Evolutionary conservation across 2,113 vertebrate genomes (phyloP), one percentile per base, ranked within the genome.

Genomic region (Aleadryas rufinucha): DNA sequence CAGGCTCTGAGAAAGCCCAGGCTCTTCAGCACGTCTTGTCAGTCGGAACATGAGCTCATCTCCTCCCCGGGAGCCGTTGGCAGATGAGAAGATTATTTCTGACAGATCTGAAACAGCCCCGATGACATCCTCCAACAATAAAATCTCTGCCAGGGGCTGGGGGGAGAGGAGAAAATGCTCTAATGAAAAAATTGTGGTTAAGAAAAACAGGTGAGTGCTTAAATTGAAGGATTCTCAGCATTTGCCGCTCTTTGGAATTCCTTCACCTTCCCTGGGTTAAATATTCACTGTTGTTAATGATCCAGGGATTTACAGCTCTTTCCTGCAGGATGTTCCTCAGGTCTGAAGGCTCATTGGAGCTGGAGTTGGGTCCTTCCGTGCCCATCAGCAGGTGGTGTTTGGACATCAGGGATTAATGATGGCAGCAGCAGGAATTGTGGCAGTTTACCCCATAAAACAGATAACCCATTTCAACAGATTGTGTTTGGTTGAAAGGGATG

Each of bases 71-170:
- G 96, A 96, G 92, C 89, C 95, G 68, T 66, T 98, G 97, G 96
- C 97, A 98, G 96, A 97, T 98, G 78, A 96, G 96, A 95, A 97
- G 96, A 98, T 98, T 96, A 95, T 84, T 97, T 95, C 91, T 98
- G 97, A 98, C 97, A 98, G 97, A 97, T 97, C 95, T 95, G 97
- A 98, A 98, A 94, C 95, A 96, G 96, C 92, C 61, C 89, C n/a
- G 45, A 49, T 97, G 96, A 96, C 95, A 97, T 82, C 57, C 92
- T 97, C 92, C 66, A 76, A 59, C 92, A 68, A 61, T 79, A 89
- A 79, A 87, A 78, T 87, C 70, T 86, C 76, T 75, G 89, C 14
- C 75, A 88, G 84, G 84, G 66, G 50, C 15, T 21, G 16, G 20
- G n/a, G 20, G 16, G 24, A 41, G 33, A 45, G 59, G 60, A 80